Conservation (phyloP, 2,888 invertebrate species). For the Punctoribates punctum region DNA sequence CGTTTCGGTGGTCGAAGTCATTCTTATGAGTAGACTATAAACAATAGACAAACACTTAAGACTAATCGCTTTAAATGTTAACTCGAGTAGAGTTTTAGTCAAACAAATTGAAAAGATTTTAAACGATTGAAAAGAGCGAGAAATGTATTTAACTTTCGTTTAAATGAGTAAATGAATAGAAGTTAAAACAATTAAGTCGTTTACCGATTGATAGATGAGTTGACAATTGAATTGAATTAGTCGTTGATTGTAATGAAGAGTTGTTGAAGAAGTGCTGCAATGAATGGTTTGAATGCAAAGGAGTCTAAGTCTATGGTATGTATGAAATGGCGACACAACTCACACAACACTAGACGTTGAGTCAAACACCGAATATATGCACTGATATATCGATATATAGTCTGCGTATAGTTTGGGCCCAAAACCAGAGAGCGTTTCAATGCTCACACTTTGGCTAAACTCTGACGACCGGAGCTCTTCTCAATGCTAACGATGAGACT, state of each 20-base stretch:
- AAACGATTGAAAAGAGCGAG: no score
- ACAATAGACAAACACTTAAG: background rate
- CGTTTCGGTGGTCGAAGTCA: constrained; percentile 44
- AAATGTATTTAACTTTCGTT: no score
- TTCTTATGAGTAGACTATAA: background rate
- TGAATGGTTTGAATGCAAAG: constrained; percentile 7
- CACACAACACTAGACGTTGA: background rate
- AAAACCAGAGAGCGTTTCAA: no score
- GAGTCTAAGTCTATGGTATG: constrained; percentile 7
- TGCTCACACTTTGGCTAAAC: background rate
- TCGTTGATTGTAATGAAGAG: background rate
- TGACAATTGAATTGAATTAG: background rate
- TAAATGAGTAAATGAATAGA: no score
- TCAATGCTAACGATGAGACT: background rate
- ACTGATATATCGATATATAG: constrained; percentile 3
- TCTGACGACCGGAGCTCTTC: background rate
- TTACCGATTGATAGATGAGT: background rate
- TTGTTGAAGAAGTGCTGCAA: background rate
- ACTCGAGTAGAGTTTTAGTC: no score
- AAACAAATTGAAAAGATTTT: no score
- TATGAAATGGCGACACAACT: constrained; percentile 33
- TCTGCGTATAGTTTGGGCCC: background rate
- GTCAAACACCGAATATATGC: constrained; percentile 6
- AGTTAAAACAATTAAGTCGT: no score
- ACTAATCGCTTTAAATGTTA: background rate